These are phyloP conservation scores for Phoenoteleia sp. DNA, from an alignment of 2,888 invertebrate species.

Conservation along the genomic window DNA sequence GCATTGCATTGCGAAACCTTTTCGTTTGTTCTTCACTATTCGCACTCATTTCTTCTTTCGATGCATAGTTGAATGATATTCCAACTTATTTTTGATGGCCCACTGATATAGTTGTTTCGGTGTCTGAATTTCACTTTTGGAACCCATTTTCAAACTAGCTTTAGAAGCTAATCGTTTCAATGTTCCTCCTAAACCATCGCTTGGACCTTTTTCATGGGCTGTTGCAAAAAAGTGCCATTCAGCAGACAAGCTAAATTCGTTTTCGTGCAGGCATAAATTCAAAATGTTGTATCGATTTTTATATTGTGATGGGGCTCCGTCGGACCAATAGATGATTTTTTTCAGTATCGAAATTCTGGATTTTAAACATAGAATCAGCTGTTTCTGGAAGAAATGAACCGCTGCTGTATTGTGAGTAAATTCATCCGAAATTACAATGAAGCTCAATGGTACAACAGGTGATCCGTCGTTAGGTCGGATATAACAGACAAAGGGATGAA, in stretches of 20 bases:
- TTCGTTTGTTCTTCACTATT: not conserved
- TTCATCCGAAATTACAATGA: slow-evolving; percentile 25
- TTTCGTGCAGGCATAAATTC: slow-evolving; percentile 59
- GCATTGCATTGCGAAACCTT: not conserved
- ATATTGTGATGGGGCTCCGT: slow-evolving; percentile 61
- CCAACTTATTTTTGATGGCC: no score
- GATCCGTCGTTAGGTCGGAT: not conserved
- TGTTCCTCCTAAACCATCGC: slow-evolving; percentile 68
- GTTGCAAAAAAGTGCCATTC: slow-evolving; percentile 71
- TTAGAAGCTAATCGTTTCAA: slow-evolving; percentile 61
- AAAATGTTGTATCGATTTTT: slow-evolving; percentile 62
- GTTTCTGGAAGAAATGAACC: slow-evolving; percentile 35
- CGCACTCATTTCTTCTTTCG: slow-evolving; percentile 6
- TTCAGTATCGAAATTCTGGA: no score
- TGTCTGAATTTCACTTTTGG: no score
- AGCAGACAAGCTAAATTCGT: slow-evolving; percentile 49
- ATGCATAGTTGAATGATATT: not conserved
- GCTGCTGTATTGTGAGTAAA: slow-evolving; percentile 30
- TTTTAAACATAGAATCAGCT: slow-evolving; percentile 13
- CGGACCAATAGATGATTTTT: slow-evolving; percentile 41
- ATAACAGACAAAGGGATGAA: slow-evolving; percentile 15
- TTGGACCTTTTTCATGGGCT: slow-evolving; percentile 65
- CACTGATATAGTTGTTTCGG: no score
- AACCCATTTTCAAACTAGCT: slow-evolving; percentile 28
- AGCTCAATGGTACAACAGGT: not conserved